Evolutionary conservation across 2,797 vertebrate species (phyloP).

Genomic region (Oreochromis grahami): DNA sequence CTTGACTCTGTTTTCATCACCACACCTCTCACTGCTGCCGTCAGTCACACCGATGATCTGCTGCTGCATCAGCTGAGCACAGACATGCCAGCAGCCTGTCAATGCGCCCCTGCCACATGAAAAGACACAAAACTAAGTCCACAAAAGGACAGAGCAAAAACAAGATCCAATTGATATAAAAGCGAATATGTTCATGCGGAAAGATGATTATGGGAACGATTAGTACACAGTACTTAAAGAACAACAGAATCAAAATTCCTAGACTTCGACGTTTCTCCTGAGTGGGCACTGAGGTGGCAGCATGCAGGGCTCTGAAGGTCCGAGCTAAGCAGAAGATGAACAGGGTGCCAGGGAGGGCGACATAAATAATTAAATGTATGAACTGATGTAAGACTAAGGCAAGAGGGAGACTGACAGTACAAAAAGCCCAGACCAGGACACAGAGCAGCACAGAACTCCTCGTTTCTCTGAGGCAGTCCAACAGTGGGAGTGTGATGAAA

Average conservation of each 20-base stretch:
- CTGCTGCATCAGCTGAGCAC: background rate
- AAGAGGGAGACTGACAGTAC: fast-evolving
- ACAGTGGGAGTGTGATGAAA: background rate
- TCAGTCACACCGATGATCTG: background rate
- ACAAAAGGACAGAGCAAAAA: background rate
- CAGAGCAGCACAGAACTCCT: background rate
- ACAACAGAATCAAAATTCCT: background rate
- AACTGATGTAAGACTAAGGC: fast-evolving
- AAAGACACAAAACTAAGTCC: background rate
- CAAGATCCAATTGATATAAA: fast-evolving
- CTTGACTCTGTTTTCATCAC: background rate
- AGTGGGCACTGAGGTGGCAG: background rate
- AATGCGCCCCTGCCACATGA: background rate
- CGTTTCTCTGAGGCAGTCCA: background rate
- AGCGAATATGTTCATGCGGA: fast-evolving
- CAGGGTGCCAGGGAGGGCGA: fast-evolving
- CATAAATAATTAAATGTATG: fast-evolving
- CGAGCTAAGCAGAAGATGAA: background rate
- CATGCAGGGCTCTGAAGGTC: background rate
- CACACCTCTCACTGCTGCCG: background rate
- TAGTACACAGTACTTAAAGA: background rate
- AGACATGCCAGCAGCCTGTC: background rate
- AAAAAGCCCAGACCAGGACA: background rate
- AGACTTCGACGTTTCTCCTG: fast-evolving
- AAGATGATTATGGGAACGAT: fast-evolving